These are phyloP conservation scores for Chrysolina haemoptera DNA, from an alignment of 2,888 invertebrate species.

Conservation along the genomic window DNA sequence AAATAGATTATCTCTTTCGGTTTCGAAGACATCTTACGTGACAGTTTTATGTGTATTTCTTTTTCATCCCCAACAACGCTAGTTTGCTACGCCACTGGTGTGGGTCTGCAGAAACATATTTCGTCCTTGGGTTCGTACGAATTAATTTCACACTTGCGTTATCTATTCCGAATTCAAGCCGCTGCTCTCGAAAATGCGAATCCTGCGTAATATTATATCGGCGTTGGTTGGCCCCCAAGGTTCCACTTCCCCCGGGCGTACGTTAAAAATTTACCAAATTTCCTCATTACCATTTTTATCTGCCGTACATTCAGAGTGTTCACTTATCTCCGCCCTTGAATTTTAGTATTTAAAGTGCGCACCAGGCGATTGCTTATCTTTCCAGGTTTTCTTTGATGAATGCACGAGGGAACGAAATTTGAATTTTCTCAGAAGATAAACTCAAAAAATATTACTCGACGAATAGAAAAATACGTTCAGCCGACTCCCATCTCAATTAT, in stretches of 20 bases:
- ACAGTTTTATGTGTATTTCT: too few species aligned
- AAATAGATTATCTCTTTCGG: too few species aligned
- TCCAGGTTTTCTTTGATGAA: background rate
- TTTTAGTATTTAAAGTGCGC: conserved; percentile 1
- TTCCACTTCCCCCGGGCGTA: background rate
- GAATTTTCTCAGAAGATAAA: background rate
- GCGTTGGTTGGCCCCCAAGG: background rate
- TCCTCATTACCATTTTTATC: conserved; percentile 12
- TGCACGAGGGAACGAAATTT: background rate
- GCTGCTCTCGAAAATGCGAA: background rate
- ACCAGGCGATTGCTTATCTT: background rate
- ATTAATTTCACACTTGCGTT: conserved; percentile 8
- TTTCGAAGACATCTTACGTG: too few species aligned
- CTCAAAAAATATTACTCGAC: background rate
- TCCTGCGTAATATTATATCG: background rate
- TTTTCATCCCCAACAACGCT: too few species aligned
- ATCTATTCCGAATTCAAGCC: conserved; percentile 5
- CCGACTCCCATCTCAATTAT: too few species aligned
- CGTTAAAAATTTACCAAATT: conserved; percentile 17
- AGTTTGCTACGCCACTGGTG: background rate
- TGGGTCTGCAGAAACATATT: background rate
- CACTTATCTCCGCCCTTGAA: conserved; percentile 3
- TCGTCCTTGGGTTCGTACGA: background rate
- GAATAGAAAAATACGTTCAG: background rate
- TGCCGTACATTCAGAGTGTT: background rate